Conservation (phyloP, 2,797 vertebrate species). For the Trachops cirrhosus region DNA sequence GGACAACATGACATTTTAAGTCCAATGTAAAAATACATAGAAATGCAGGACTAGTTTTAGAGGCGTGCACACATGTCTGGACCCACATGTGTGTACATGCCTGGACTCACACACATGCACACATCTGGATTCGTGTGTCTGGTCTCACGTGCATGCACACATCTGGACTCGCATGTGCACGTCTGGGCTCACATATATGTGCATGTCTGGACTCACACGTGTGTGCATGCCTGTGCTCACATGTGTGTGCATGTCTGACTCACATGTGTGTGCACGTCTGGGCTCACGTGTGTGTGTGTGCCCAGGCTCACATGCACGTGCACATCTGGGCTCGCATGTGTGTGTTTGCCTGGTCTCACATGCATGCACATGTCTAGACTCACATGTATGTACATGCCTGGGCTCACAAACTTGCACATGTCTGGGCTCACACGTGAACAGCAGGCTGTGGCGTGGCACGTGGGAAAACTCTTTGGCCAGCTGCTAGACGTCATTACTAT, state of each 20-base stretch:
- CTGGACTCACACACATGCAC: not conserved
- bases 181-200: not conserved
- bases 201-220: not conserved
- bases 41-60: not conserved
- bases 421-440: not conserved
- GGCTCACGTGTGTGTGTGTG: not conserved
- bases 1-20: not conserved
- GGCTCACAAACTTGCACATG: too few species aligned
- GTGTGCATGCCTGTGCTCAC: not conserved
- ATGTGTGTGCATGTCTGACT: too few species aligned
- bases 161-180: too few species aligned
- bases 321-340: too few species aligned
- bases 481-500: not conserved
- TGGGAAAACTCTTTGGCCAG: not conserved
- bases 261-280: too few species aligned
- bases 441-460: too few species aligned
- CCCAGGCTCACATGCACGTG: too few species aligned
- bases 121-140: too few species aligned
- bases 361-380: not conserved
- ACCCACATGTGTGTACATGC: too few species aligned
- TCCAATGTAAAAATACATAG: not conserved
- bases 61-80: rapidly evolving
- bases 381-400: not conserved
- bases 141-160: not conserved
- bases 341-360: not conserved